These are phyloP conservation scores for Stichopus horrens DNA, from an alignment of 53 echinoderm and acorn worm genomes.

Conservation along the genomic window DNA sequence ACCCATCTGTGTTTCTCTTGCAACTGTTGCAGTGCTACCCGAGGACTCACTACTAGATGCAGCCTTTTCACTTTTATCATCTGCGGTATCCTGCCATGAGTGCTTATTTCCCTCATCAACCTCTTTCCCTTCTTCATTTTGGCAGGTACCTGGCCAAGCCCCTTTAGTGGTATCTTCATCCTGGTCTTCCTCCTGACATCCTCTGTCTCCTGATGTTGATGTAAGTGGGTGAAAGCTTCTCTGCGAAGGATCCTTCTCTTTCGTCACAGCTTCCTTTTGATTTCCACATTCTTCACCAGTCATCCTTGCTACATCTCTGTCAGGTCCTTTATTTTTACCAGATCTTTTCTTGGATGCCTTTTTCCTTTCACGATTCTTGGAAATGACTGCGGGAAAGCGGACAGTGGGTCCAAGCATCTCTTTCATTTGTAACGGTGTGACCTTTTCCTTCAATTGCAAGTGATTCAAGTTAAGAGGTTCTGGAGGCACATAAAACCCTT, in stretches of 20 bases:
- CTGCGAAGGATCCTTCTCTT: neutral
- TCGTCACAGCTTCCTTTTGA: neutral
- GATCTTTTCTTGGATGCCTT: neutral
- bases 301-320: neutral
- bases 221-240: too few species aligned
- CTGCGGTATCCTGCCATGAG: too few species aligned
- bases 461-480: neutral
- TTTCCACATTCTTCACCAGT: neutral
- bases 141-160: neutral
- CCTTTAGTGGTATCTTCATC: neutral
- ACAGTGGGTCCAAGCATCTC: neutral
- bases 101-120: too few species aligned
- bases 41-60: neutral
- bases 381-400: neutral
- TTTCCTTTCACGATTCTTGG: neutral
- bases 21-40: neutral
- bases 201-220: neutral
- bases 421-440: neutral
- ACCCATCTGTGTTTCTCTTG: neutral
- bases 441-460: neutral
- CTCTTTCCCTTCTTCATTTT: too few species aligned
- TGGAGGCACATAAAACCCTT: neutral
- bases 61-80: neutral
- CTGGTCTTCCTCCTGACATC: neutral
- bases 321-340: neutral